These are phyloP conservation scores for Sepioteuthis lessoniana DNA, from an alignment of 2,888 invertebrate species.

Conservation along the genomic window DNA sequence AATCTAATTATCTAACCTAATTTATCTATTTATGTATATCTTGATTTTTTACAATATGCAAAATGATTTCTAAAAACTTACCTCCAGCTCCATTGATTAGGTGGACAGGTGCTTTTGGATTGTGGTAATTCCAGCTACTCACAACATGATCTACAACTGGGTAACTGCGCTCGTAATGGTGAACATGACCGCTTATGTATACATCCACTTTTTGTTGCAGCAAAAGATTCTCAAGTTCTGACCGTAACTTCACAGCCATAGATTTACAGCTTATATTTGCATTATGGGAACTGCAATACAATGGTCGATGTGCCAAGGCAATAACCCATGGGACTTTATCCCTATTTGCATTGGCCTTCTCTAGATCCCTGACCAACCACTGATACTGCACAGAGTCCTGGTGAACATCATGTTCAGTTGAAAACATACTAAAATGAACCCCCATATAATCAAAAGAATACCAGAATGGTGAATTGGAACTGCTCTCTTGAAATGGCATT, in stretches of 20 bases:
- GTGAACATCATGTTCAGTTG: constrained; percentile 55
- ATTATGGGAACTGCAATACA: constrained; percentile 55
- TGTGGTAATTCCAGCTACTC: constrained; percentile 52
- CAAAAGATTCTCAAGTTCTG: constrained; percentile 54
- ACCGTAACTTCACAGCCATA: constrained; percentile 51
- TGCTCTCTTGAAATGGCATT: constrained; percentile 54
- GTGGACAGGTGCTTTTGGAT: constrained; percentile 55
- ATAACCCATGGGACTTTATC: constrained; percentile 55
- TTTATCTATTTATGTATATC: too few relatives aligned
- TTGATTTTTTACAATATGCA: too few relatives aligned
- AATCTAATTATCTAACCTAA: too few relatives aligned
- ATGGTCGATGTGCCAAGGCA: constrained; percentile 55
- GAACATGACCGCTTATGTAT: constrained; percentile 54
- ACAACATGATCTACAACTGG: constrained; percentile 52
- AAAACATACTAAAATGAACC: constrained; percentile 55
- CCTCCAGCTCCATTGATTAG: constrained; percentile 57
- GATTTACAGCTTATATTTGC: constrained; percentile 50
- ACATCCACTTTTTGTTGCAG: constrained; percentile 55
- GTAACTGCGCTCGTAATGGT: constrained; percentile 56
- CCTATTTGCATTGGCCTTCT: constrained; percentile 54
- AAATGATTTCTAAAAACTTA: constrained; percentile 16
- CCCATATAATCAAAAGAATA: constrained; percentile 57
- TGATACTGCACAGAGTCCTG: constrained; percentile 53
- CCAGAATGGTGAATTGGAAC: constrained; percentile 55
- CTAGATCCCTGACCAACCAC: constrained; percentile 55